These are phyloP conservation scores for Chelonus formosanus DNA, from an alignment of 2,888 invertebrate genomes.

Conservation along the genomic window DNA sequence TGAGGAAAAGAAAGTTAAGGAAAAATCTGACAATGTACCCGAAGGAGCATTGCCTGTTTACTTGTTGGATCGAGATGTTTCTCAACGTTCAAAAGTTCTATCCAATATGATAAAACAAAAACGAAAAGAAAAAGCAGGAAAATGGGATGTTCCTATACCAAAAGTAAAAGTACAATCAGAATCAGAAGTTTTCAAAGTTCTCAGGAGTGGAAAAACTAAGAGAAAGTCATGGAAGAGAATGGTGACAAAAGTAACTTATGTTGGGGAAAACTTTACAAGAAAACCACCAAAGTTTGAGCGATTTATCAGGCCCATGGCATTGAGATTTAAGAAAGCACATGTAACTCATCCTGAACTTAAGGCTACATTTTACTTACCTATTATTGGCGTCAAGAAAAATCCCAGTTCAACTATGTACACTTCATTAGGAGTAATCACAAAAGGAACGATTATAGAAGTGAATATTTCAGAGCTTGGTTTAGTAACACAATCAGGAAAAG, in stretches of 20 bases:
- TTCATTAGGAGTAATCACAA: constrained; percentile 96
- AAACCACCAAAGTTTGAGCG: constrained; percentile 99
- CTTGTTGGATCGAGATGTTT: constrained; percentile 95
- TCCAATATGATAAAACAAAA: constrained; percentile 99
- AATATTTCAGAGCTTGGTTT: constrained; percentile 98
- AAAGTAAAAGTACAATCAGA: constrained; percentile 97
- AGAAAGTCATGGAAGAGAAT: constrained; percentile 99
- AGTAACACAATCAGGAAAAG: constrained; percentile 98
- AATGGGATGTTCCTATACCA: constrained; percentile 99
- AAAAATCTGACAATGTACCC: constrained; percentile 80
- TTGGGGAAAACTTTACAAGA: constrained; percentile 97
- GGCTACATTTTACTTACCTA: constrained; percentile 96
- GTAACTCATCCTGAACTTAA: constrained; percentile 99
- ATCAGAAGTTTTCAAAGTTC: constrained; percentile 93
- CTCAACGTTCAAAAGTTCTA: constrained; percentile 91
- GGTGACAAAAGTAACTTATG: constrained; percentile 98
- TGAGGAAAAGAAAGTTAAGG: constrained; percentile 91
- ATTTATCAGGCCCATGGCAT: constrained; percentile 97
- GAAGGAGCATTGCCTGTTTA: constrained; percentile 96
- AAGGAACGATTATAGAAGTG: constrained; percentile 97
- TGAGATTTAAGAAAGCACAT: constrained; percentile 96
- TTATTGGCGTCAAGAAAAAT: constrained; percentile 99
- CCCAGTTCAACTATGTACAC: constrained; percentile 98
- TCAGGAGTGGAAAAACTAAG: constrained; percentile 90
- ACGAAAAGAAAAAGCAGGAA: constrained; percentile 98